A percentile compares a stretch with the other conserved stretches of the same genome.
These are phyloP conservation scores for Mercenaria mercenaria DNA, from an alignment of 1,140 invertebrate genomes.

Conservation along the genomic window DNA sequence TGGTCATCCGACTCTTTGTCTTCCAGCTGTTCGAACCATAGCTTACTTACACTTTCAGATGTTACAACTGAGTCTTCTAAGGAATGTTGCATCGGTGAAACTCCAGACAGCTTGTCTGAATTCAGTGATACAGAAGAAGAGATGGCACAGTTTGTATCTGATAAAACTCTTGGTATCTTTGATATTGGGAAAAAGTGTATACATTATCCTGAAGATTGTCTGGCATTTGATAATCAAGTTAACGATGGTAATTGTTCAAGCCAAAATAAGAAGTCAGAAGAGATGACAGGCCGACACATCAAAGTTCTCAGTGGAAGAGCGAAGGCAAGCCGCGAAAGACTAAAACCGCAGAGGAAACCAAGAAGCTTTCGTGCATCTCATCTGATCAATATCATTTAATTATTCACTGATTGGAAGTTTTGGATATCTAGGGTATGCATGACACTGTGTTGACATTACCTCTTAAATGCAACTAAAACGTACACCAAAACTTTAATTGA, in stretches of 20 bases:
- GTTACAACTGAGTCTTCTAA: neutral
- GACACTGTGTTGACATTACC: no score
- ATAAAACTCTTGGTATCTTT: no score
- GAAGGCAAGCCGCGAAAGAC: neutral
- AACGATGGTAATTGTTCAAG: neutral
- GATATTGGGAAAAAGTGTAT: no score
- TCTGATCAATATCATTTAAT: constrained; percentile 23
- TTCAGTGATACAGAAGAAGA: neutral
- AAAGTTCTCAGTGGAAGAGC: constrained; percentile 5
- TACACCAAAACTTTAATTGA: no score
- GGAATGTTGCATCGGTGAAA: neutral
- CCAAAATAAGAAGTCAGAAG: neutral
- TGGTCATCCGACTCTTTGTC: neutral
- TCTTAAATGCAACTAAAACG: no score
- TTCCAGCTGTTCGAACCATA: neutral
- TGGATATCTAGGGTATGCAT: no score
- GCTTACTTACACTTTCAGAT: neutral
- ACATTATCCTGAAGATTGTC: no score
- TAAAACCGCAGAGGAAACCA: neutral
- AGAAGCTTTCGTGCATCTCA: neutral
- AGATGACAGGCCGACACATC: neutral
- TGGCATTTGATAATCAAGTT: no score
- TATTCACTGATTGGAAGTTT: no score
- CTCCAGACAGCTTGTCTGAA: neutral
- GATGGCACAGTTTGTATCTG: no score